Base-by-base conservation (phyloP, 2,888 invertebrate genomes). In the Agrotis ipsilon region DNA sequence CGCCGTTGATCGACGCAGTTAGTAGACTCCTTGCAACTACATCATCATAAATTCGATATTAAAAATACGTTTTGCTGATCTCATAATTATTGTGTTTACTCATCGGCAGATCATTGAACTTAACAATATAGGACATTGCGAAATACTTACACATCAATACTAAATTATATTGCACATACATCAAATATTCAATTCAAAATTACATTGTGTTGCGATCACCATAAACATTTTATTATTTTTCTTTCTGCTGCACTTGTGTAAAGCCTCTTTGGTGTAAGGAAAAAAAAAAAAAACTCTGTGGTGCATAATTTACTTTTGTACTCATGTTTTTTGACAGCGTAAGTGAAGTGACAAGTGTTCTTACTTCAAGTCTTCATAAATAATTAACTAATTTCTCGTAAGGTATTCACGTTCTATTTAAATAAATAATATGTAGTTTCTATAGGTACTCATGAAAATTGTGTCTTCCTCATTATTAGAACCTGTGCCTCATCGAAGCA, bases 151-250 rank as follows among this genome's bases (percentile, higher is more conserved):
- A 43, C 60, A 32, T 43, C 43, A 45, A 39, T n/a, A 52, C 19
- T 45, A 24, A 70, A 62, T 11, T 18, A 49, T 54, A 71, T 65
- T n/a, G 27, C 11, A 51, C 46, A 54, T 60, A 43, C 67, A 71
- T 71, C 66, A 78, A 68, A 58, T 54, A 48, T 32, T 21, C 63
- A 77, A 49, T 58, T 72, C 46, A 46, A 55, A 72, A 54, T 78
- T 70, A 49, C 39, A 72, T 70, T 74, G 49, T 63, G 21, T 63
- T 19, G 60, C 24, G 69, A 49, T 45, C 9, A 67, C 74, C 62
- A 78, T 75, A 78, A 75, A 71, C n/a, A 55, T 67, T 68, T 67
- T 24, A 61, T 57, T 77, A 45, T 69, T 78, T 72, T 59, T 68
- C 21, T 62, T 66, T 19, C 51, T 75, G 18, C 9, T 75, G 13